Base-by-base conservation (phyloP, 2,797 vertebrate genomes). In the Melanotaenia pygmaea region DNA sequence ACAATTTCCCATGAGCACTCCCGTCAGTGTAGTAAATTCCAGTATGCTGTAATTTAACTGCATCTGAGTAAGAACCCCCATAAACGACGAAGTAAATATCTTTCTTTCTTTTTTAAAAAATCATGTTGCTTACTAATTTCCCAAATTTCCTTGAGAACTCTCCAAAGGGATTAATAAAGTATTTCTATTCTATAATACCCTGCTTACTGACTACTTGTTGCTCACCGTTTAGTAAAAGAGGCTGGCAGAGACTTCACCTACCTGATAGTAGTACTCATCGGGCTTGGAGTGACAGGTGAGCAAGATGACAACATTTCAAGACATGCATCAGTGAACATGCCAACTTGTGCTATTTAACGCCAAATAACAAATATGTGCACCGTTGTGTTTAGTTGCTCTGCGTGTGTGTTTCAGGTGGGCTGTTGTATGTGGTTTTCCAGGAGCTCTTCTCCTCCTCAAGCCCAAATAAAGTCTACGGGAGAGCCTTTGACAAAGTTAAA, bases 361-460 rank as follows among this genome's bases (percentile, higher is more conserved):
- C 2, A 11, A 16, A 34, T 40, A 32, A 45, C 9, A 5, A 20
- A 63, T 26, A 8, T 6, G 1, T 5, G 0, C 14, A 8, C 16
- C 4, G 8, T 32, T 6, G 3, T 22, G 5, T 26, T 28, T 35
- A 34, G 12, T 54, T 26, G 16, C 20, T 47, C n/a, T n/a, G 13
- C 70, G 13, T 40, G 2, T 68, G 11, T 74, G 50, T 79, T 89
- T 82, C 88, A 99, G 98, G 97, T 79, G 96, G 96, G 70, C 91
- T 99, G 77, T 91, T 99, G n/a, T 99, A 97, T 85, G 94, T 97
- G 66, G 92, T 99, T 76, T 98, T 98, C 86, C 96, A 95, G 91
- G 98, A 99, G 86, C 92, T 99, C 0, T 97, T 99, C 86, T 98
- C 97, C 64, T 95, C 97, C 73, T 96, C 95, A 43, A 99, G 97